Conservation (phyloP, 2,113 vertebrate genomes). For the Galemys pyrenaicus region DNA sequence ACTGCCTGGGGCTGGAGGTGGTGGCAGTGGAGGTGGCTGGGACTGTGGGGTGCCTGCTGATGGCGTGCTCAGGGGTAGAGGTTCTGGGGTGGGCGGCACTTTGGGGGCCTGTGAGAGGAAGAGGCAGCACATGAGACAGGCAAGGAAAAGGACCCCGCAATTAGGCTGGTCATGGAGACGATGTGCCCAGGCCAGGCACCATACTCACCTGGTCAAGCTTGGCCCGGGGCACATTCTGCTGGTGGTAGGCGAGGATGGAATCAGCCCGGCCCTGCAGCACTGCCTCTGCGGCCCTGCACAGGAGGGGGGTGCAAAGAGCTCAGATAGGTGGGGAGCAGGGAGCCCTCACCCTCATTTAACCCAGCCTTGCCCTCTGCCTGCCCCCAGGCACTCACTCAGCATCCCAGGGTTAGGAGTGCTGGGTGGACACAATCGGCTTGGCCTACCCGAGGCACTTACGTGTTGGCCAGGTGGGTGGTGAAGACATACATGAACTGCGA, state of each 20-base stretch:
- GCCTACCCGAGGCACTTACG: conserved; percentile 84
- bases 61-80: conserved; percentile 88
- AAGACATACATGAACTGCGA: conserved; percentile 97
- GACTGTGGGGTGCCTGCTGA: conserved; percentile 91
- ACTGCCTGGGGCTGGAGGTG: conserved; percentile 80
- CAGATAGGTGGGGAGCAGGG: background rate
- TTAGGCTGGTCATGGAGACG: background rate
- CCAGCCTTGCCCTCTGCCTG: background rate
- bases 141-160: background rate
- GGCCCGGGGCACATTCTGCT: conserved; percentile 94
- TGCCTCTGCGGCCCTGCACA: conserved; percentile 93
- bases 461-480: conserved; percentile 97
- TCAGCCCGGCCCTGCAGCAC: conserved; percentile 95
- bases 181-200: fast-evolving
- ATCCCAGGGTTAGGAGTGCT: background rate
- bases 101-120: conserved; percentile 84
- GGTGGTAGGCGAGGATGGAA: conserved; percentile 96
- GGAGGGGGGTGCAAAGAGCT: background rate
- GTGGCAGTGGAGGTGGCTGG: conserved; percentile 84
- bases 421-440: fast-evolving
- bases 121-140: conserved; percentile 59
- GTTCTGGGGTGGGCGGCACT: conserved; percentile 88
- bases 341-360: background rate
- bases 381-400: background rate
- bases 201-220: conserved; percentile 94